Evolutionary conservation across 2,113 vertebrate species (phyloP).

Genomic region (Lepus timidus): DNA sequence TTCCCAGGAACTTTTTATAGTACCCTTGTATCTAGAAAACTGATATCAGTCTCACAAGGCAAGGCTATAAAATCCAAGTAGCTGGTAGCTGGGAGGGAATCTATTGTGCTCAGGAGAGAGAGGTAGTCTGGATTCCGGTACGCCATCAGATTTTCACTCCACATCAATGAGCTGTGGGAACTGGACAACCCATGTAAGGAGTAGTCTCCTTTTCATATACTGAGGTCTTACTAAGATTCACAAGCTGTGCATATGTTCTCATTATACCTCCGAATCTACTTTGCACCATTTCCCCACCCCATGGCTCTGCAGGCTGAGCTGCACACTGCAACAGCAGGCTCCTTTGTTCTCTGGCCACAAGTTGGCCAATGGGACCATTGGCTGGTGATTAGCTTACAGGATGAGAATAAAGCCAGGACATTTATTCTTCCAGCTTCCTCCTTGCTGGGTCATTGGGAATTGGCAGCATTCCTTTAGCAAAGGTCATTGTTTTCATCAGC

Average conservation of each 20-base stretch:
- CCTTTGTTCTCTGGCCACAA: not conserved
- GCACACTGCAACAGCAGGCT: not conserved
- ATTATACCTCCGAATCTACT: not conserved
- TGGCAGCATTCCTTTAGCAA: not conserved
- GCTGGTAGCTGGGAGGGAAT: not conserved
- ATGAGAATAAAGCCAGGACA: not conserved
- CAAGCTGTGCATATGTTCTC: not conserved
- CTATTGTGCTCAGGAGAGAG: not conserved
- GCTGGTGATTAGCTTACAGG: not conserved
- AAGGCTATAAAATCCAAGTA: not conserved
- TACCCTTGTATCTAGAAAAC: not conserved
- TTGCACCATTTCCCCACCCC: not conserved
- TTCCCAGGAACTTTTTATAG: too few species aligned
- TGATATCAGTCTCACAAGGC: not conserved
- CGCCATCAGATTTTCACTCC: not conserved
- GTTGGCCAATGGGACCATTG: not conserved
- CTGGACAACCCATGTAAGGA: not conserved
- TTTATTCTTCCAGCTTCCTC: not conserved
- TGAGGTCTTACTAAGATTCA: not conserved
- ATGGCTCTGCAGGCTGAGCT: not conserved
- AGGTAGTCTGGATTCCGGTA: not conserved
- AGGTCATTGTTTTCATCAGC: not conserved
- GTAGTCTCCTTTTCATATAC: not conserved
- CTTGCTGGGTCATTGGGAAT: not conserved
- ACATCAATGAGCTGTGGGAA: not conserved